Evolutionary conservation across 2,888 invertebrate species (phyloP), one percentile per base, ranked within the genome.

Genomic region (Autographa pulchrina): DNA sequence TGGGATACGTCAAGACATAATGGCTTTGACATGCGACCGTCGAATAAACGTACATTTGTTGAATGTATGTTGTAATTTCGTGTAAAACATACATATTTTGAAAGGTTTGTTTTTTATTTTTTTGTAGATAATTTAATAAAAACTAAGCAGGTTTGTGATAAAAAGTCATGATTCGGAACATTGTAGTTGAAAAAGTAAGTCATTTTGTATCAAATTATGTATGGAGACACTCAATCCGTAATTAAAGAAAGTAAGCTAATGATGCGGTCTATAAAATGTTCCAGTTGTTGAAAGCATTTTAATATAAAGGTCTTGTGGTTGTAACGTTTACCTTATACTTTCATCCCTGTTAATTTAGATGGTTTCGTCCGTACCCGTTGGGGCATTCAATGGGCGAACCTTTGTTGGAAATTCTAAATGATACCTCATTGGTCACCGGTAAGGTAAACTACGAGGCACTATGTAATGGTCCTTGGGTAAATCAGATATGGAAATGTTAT

Each of bases 231-330:
- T 3, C 9, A 35, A 35, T 35, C 9, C 9, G 9, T 18, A 54
- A 20, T 20, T 7, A 43, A 43, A 0, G 18, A 54, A 54, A 54
- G 9, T 20, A 54, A 18, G 54, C 20, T 54, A 54, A 54, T 54
- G 54, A 54, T 54, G 54, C 11, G 54, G 54, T 54, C 9, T 11
- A 9, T 20, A 20, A 14, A 56, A 56, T 20, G 9, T 65, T 43
- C 41, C 70, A 65, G 59, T 66, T 13, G 59, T 52, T 43, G 48
- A 48, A 68, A n/a, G 32, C 14, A 25, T 63, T 68, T 65, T 41
- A 59, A 59, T 65, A 41, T 31, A 41, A 41, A 41, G 41, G 43
- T 58, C n/a, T 58, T 25, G 56, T 58, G 52, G 54, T 52, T 48
- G 31, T 32, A 52, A 52, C 18, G 31, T 52, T 52, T 52, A 52